A percentile compares a stretch with the other conserved stretches of the same genome.
These are phyloP conservation scores for Melopsittacus undulatus DNA, from an alignment of 2,797 vertebrate species.

Conservation along the genomic window DNA sequence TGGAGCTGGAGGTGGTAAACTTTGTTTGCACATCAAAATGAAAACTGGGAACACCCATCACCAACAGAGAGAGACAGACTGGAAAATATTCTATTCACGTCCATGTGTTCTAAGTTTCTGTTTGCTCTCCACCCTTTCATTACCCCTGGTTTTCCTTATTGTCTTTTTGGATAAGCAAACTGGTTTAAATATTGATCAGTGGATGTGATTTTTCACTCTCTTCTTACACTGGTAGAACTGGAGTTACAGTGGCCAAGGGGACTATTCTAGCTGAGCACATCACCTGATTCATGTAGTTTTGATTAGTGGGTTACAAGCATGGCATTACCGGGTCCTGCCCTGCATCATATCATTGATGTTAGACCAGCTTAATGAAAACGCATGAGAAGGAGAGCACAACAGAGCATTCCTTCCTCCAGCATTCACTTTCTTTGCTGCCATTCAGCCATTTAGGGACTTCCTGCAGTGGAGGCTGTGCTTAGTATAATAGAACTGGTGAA, in stretches of 20 bases:
- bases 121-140: neutral
- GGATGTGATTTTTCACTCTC: neutral
- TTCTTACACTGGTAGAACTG: neutral
- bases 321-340: neutral
- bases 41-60: neutral
- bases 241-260: neutral
- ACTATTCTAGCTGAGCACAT: neutral
- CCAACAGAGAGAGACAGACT: neutral
- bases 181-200: neutral
- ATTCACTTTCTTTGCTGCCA: neutral
- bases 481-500: neutral
- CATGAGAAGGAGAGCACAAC: neutral
- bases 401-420: neutral
- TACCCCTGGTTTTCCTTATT: neutral
- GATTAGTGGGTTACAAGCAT: neutral
- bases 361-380: neutral
- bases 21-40: neutral
- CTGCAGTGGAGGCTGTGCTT: neutral
- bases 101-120: neutral
- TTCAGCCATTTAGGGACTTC: neutral
- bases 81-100: neutral
- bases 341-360: neutral
- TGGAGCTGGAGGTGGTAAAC: neutral
- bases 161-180: neutral
- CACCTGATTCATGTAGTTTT: neutral